phyloP scores from a whole-genome alignment of 2,113 vertebrate species.

The Picathartes gymnocephalus region DNA sequence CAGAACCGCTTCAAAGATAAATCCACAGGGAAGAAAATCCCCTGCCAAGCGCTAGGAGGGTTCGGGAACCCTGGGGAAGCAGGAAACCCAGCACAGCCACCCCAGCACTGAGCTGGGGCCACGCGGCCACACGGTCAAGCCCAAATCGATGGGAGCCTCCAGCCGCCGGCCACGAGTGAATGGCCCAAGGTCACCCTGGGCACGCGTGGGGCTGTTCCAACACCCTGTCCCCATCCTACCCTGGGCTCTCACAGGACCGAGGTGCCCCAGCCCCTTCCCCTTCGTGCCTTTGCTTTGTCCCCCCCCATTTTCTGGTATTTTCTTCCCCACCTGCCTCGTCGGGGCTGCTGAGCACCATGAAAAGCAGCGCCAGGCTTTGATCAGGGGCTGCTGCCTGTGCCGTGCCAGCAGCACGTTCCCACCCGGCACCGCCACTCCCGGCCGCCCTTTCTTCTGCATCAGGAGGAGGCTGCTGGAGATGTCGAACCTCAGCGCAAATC shows the following conservation, averaged over 20 bases:
- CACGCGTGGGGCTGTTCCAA: rapidly evolving
- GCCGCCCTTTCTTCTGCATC: background rate
- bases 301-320: background rate
- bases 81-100: background rate
- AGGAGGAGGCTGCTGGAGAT: background rate
- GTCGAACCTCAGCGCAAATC: background rate
- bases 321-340: rapidly evolving
- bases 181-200: background rate
- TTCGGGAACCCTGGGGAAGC: background rate
- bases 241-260: rapidly evolving
- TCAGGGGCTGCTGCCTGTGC: background rate
- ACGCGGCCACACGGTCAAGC: background rate
- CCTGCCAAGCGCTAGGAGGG: rapidly evolving
- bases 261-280: background rate
- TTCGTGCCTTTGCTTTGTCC: background rate
- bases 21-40: background rate
- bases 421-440: background rate
- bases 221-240: rapidly evolving
- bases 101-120: background rate
- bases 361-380: background rate
- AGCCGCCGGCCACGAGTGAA: rapidly evolving
- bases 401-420: background rate
- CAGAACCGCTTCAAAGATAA: background rate
- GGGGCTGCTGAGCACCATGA: background rate
- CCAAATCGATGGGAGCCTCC: background rate